These are phyloP conservation scores for Zaprionus bogoriensis DNA, from an alignment of 2,888 invertebrate genomes.

Conservation along the genomic window DNA sequence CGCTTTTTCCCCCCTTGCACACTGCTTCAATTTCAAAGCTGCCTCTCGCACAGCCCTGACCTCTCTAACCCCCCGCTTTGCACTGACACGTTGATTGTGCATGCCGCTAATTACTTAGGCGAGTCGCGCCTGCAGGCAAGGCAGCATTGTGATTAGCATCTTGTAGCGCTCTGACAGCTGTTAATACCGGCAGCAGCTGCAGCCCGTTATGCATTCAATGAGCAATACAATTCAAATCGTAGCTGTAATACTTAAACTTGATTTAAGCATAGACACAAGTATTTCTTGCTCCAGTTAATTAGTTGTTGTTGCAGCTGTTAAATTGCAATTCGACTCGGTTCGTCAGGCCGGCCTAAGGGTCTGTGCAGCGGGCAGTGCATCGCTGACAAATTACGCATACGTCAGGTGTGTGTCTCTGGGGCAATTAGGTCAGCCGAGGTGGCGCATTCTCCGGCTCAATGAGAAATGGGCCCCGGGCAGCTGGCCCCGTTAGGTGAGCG, in stretches of 20 bases:
- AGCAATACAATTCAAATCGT: constrained; percentile 21
- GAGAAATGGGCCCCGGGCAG: constrained; percentile 16
- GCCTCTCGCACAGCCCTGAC: not conserved
- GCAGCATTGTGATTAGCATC: constrained; percentile 16
- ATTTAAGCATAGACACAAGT: constrained; percentile 18
- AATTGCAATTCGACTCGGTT: constrained; percentile 21
- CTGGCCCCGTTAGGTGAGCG: not conserved
- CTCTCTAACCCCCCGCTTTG: too few relatives aligned
- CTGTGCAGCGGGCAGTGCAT: constrained; percentile 13
- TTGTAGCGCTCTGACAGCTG: constrained; percentile 23
- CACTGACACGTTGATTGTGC: constrained; percentile 31
- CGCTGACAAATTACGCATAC: constrained; percentile 50
- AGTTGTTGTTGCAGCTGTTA: constrained; percentile 47
- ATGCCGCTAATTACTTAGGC: constrained; percentile 44
- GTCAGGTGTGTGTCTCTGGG: constrained; percentile 36
- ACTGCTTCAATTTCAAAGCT: too few relatives aligned
- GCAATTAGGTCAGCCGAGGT: constrained; percentile 19
- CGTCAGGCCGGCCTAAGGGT: too few relatives aligned
- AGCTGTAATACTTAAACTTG: constrained; percentile 18
- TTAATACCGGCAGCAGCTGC: constrained; percentile 4
- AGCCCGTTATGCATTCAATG: constrained; percentile 31
- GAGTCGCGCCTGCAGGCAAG: not conserved
- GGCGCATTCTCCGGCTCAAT: constrained; percentile 13
- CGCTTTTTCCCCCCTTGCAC: too few relatives aligned
- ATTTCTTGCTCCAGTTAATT: constrained; percentile 37